Evolutionary conservation across 2,888 invertebrate species (phyloP).

Genomic region (Suillia variegata): DNA sequence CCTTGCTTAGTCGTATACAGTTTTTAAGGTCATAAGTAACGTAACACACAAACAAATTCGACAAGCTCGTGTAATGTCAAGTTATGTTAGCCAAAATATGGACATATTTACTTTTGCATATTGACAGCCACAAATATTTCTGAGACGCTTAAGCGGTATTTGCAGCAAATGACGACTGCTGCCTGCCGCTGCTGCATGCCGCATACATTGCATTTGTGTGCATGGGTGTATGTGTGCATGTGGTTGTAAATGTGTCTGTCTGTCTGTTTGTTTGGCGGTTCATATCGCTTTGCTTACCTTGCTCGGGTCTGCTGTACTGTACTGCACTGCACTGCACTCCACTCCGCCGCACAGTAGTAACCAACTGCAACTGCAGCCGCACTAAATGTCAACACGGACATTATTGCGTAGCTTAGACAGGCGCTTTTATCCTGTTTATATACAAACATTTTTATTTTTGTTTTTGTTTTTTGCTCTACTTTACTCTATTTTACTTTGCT

Average conservation of each 20-base stretch:
- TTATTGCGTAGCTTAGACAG: neutral
- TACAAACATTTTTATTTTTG: too few species aligned
- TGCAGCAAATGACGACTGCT: neutral
- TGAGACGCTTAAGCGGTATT: neutral
- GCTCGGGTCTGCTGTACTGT: too few species aligned
- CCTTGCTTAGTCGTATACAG: too few species aligned
- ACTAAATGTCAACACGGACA: constrained; percentile 3
- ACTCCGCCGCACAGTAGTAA: neutral
- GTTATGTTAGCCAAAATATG: too few species aligned
- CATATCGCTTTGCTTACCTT: too few species aligned
- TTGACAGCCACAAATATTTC: neutral
- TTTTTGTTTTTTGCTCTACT: too few species aligned
- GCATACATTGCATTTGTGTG: neutral
- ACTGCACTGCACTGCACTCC: neutral
- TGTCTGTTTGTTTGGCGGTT: neutral
- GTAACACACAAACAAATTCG: too few species aligned
- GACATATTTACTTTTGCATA: too few species aligned
- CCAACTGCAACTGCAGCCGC: neutral
- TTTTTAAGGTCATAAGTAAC: too few species aligned
- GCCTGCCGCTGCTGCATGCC: neutral
- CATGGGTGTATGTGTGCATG: neutral
- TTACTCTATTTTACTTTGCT: too few species aligned
- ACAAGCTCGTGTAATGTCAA: too few species aligned
- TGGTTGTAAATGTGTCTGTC: neutral
- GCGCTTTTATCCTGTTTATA: neutral